Evolutionary conservation across 2,888 invertebrate genomes (phyloP).

Genomic region (Lydus trimaculatus): DNA sequence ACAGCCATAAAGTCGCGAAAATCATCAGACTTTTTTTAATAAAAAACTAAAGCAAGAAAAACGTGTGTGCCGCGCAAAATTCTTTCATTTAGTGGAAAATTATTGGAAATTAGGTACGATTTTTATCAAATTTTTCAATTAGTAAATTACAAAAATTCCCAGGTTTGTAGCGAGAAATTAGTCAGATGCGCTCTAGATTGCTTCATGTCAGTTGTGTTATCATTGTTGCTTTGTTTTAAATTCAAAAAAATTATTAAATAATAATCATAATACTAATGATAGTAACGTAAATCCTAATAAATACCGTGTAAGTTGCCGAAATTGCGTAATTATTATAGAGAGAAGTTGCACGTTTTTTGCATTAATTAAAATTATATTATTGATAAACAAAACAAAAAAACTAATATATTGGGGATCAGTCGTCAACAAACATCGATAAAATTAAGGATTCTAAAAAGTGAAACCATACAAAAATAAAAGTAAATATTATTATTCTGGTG

Average conservation of each 20-base stretch:
- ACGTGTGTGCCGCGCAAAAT: slow-evolving; percentile 58
- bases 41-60: slow-evolving; percentile 18
- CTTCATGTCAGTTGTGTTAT: slow-evolving; percentile 56
- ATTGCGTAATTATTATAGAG: slow-evolving; percentile 24
- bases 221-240: slow-evolving; percentile 53
- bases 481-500: slow-evolving; percentile 58
- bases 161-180: slow-evolving; percentile 41
- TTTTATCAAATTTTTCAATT: slow-evolving; percentile 55
- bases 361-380: slow-evolving; percentile 7
- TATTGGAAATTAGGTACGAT: slow-evolving; percentile 55
- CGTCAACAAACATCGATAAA: slow-evolving; percentile 58
- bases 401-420: slow-evolving; percentile 57
- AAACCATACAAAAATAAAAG: slow-evolving; percentile 30
- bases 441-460: slow-evolving; percentile 57
- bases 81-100: slow-evolving; percentile 53
- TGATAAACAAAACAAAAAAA: slow-evolving; percentile 40
- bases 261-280: not conserved
- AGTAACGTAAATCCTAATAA: not conserved
- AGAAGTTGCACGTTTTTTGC: slow-evolving; percentile 45
- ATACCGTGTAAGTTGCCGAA: slow-evolving; percentile 2
- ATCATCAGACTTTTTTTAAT: slow-evolving; percentile 22
- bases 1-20: slow-evolving; percentile 53
- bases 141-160: slow-evolving; percentile 49
- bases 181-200: slow-evolving; percentile 49
- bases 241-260: not conserved